These are phyloP conservation scores for Arrhamphus sclerolepis DNA, from an alignment of 2,797 vertebrate species.

Conservation along the genomic window DNA sequence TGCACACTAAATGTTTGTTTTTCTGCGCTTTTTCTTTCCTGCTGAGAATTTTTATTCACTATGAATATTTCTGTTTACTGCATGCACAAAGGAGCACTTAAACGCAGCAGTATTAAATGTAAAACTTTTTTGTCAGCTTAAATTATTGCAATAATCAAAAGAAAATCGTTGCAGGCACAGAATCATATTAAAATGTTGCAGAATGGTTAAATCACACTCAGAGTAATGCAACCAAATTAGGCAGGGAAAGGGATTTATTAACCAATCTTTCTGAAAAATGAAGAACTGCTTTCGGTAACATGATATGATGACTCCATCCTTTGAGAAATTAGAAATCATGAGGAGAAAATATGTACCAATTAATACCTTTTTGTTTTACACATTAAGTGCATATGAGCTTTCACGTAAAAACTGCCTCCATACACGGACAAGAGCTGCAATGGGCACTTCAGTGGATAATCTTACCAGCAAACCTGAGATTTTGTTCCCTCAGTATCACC, in stretches of 20 bases:
- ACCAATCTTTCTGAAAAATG: conserved; percentile 66
- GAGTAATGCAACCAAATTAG: conserved; percentile 64
- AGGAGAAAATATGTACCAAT: conserved; percentile 50
- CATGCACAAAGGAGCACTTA: conserved; percentile 30
- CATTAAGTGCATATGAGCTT: conserved; percentile 47
- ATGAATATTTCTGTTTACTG: conserved; percentile 24
- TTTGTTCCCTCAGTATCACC: conserved; percentile 49
- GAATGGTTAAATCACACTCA: conserved; percentile 59
- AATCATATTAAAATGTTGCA: conserved; percentile 42
- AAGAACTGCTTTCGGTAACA: conserved; percentile 71
- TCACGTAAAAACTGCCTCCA: conserved; percentile 28
- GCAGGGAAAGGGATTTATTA: conserved; percentile 54
- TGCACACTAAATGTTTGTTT: conserved; percentile 36
- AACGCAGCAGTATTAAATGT: conserved; percentile 34
- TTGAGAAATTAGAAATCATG: conserved; percentile 65
- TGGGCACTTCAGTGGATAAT: conserved; percentile 31
- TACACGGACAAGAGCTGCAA: conserved; percentile 26
- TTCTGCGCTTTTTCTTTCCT: conserved; percentile 31
- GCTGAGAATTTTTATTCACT: conserved; percentile 50
- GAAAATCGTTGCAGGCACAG: conserved; percentile 41
- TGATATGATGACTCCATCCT: conserved; percentile 73
- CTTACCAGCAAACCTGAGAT: conserved; percentile 37
- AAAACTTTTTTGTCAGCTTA: conserved; percentile 40
- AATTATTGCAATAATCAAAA: conserved; percentile 45
- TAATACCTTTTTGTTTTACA: conserved; percentile 62